A percentile compares a stretch with the other conserved stretches of the same genome.
Conservation (phyloP, 2,113 vertebrate species). For the Cebus imitator region DNA sequence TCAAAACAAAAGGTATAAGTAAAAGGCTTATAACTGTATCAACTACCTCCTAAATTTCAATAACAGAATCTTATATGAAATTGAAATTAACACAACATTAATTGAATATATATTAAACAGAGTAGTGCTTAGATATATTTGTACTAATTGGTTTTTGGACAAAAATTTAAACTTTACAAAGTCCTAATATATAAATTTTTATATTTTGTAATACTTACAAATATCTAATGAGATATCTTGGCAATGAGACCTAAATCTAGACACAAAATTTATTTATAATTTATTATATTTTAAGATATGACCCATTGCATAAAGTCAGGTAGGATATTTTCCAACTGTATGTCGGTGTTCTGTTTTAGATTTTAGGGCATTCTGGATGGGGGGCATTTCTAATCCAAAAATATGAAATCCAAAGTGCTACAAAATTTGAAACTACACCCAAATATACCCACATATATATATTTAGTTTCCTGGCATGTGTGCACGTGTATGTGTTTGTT, state of each 20-base stretch:
- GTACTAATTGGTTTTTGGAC: not conserved
- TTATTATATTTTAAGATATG: not conserved
- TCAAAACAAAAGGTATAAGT: slow-evolving; percentile 75
- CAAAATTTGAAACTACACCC: too few relatives aligned
- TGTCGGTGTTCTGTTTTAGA: not conserved
- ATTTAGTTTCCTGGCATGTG: not conserved
- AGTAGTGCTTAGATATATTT: not conserved
- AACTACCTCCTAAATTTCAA: slow-evolving; percentile 75
- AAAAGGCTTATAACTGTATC: slow-evolving; percentile 72
- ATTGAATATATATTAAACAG: not conserved
- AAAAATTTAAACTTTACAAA: not conserved
- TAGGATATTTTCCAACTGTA: not conserved
- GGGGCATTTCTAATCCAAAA: not conserved
- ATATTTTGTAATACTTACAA: not conserved
- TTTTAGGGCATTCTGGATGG: not conserved
- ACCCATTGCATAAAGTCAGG: not conserved
- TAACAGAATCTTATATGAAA: slow-evolving; percentile 37
- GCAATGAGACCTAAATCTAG: not conserved
- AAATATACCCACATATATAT: not conserved
- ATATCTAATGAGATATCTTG: not conserved
- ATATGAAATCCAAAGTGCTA: not conserved
- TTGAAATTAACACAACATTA: slow-evolving; percentile 29
- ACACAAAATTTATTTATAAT: not conserved
- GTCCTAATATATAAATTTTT: not conserved
- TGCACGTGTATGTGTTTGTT: not conserved